Conservation (phyloP, 2,888 invertebrate species). For the Imbricaverruca yamaguchii region DNA sequence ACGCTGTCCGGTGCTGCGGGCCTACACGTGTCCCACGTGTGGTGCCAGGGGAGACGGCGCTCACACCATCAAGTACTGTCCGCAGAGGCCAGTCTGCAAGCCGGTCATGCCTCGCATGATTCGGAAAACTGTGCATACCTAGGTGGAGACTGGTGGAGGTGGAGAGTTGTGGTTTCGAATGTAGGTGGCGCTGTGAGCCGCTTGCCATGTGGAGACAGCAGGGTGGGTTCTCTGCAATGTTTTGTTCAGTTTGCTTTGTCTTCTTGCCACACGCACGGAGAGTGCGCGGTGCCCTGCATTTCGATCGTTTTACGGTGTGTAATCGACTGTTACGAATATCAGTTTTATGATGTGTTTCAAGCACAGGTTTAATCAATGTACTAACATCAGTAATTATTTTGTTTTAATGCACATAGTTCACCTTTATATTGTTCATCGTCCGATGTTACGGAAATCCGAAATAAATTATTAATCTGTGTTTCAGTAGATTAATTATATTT, state of each 20-base stretch:
- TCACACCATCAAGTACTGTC: constrained; percentile 70
- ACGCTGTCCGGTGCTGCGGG: constrained; percentile 61
- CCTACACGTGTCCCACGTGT: constrained; percentile 63
- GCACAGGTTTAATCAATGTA: not conserved
- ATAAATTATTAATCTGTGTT: not conserved
- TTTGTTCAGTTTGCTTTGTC: not conserved
- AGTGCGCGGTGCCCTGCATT: not conserved
- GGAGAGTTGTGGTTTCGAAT: not conserved
- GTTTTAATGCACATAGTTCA: constrained; percentile 1
- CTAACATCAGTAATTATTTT: too few species aligned
- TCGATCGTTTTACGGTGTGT: not conserved
- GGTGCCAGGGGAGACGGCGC: constrained; percentile 59
- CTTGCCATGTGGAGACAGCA: not conserved
- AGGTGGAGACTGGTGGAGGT: not conserved
- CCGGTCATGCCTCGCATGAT: not conserved
- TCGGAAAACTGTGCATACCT: not conserved
- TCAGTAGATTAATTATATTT: too few species aligned
- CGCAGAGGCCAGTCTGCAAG: constrained; percentile 27
- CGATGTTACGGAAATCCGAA: not conserved
- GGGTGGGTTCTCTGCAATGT: not conserved
- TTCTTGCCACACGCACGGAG: not conserved
- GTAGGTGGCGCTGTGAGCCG: not conserved
- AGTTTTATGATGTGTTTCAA: not conserved
- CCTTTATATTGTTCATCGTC: not conserved
- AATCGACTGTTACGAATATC: not conserved